Evolutionary conservation across 2,888 invertebrate genomes (phyloP).

Genomic region (Zonitis immaculata): DNA sequence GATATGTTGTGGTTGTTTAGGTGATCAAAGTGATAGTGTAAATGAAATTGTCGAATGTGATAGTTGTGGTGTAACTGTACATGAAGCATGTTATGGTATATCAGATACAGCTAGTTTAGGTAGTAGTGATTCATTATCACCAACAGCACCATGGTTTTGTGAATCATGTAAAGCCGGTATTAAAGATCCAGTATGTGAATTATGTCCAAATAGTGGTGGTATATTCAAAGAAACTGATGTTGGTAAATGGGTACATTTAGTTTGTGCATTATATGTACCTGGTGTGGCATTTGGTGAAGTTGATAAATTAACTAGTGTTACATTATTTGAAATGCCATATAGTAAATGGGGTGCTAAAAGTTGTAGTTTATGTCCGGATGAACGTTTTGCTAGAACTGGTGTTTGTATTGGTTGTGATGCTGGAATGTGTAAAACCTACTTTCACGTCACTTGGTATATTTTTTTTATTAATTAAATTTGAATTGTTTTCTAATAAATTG

Average conservation of each 20-base stretch:
- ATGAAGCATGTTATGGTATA: slow-evolving; percentile 96
- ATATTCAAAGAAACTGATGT: slow-evolving; percentile 96
- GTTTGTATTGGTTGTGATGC: slow-evolving; percentile 98
- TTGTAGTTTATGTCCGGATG: slow-evolving; percentile 87
- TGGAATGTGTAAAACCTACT: slow-evolving; percentile 95
- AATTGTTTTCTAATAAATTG: no score
- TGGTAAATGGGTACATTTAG: slow-evolving; percentile 95
- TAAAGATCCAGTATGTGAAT: slow-evolving; percentile 83
- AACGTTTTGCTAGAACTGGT: slow-evolving; percentile 82
- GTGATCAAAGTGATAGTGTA: slow-evolving; percentile 85
- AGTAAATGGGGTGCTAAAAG: slow-evolving; percentile 92
- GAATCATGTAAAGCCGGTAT: slow-evolving; percentile 94
- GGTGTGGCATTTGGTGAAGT: slow-evolving; percentile 97
- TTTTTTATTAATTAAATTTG: slow-evolving; percentile 6
- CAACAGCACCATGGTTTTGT: slow-evolving; percentile 99
- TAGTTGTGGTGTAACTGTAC: slow-evolving; percentile 92
- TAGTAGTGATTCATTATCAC: slow-evolving; percentile 89
- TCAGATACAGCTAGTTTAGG: slow-evolving; percentile 87
- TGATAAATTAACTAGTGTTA: slow-evolving; percentile 85
- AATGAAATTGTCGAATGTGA: slow-evolving; percentile 98
- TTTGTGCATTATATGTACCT: slow-evolving; percentile 96
- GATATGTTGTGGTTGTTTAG: slow-evolving; percentile 90
- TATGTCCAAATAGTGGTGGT: slow-evolving; percentile 89
- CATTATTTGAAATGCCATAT: slow-evolving; percentile 96
- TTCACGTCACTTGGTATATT: slow-evolving; percentile 90